A percentile compares a stretch with the other conserved stretches of the same genome.
Evolutionary conservation across 1,140 invertebrate genomes (phyloP).

Genomic region (Papilio machaon): DNA sequence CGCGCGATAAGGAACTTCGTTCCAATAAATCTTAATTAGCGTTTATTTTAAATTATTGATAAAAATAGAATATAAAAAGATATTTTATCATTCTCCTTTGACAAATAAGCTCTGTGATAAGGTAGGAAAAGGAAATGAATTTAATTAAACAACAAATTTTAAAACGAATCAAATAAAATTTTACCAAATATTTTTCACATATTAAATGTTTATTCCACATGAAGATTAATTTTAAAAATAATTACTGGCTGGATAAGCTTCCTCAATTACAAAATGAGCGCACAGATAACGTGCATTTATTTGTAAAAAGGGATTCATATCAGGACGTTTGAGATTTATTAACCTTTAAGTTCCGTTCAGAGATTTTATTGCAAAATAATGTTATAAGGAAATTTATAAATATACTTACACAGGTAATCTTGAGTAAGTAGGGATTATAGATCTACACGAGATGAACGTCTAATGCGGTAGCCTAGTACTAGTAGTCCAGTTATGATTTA

Average conservation of each 20-base stretch:
- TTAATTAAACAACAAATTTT: too few relatives aligned
- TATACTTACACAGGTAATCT: neutral
- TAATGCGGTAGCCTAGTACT: too few relatives aligned
- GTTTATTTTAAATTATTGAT: too few relatives aligned
- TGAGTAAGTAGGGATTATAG: too few relatives aligned
- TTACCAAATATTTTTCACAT: neutral
- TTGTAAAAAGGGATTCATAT: constrained; percentile 31
- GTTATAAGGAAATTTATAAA: neutral
- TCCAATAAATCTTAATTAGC: too few relatives aligned
- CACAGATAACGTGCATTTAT: constrained; percentile 35
- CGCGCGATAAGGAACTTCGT: too few relatives aligned
- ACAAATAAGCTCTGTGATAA: too few relatives aligned
- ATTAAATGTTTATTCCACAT: constrained; percentile 13
- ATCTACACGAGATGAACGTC: too few relatives aligned
- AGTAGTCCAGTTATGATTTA: too few relatives aligned
- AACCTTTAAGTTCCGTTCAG: neutral
- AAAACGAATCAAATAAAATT: neutral
- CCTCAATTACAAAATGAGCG: constrained; percentile 34
- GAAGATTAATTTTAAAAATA: constrained; percentile 29
- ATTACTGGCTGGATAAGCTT: constrained; percentile 16
- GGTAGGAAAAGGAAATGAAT: too few relatives aligned
- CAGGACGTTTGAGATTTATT: constrained; percentile 25
- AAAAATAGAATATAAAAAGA: too few relatives aligned
- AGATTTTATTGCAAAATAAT: constrained; percentile 14
- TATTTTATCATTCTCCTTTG: too few relatives aligned